phyloP scores from a whole-genome alignment of 2,888 invertebrate genomes.

The Bibio marci region DNA sequence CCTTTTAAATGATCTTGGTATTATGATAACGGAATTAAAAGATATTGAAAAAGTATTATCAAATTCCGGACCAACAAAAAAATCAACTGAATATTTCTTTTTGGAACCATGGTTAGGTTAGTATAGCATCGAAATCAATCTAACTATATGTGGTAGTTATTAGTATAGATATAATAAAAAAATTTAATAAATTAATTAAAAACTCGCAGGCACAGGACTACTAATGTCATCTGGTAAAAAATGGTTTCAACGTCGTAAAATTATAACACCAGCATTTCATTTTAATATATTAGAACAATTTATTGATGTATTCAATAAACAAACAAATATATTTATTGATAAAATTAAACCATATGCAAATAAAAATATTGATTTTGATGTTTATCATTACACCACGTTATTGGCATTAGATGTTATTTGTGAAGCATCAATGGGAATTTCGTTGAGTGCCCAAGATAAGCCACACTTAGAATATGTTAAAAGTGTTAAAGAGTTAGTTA shows the following conservation, averaged over 20 bases:
- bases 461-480: conserved; percentile 52
- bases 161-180: no score
- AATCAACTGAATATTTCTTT: conserved; percentile 16
- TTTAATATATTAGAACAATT: conserved; percentile 55
- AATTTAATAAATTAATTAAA: no score
- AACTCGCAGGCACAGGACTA: conserved; percentile 32
- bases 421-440: conserved; percentile 70
- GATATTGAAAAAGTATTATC: not conserved
- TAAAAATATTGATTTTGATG: conserved; percentile 30
- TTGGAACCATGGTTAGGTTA: conserved; percentile 16
- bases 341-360: conserved; percentile 29
- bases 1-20: not conserved
- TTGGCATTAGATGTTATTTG: conserved; percentile 39
- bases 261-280: conserved; percentile 57
- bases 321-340: conserved; percentile 35
- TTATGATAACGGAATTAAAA: not conserved
- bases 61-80: not conserved
- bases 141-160: not conserved
- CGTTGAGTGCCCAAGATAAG: conserved; percentile 51
- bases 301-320: conserved; percentile 43
- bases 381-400: conserved; percentile 37
- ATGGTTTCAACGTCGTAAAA: conserved; percentile 46
- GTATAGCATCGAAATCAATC: not conserved
- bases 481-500: conserved; percentile 52
- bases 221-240: conserved; percentile 31